A percentile compares a stretch with the other conserved stretches of the same genome.
Evolutionary conservation across 2,888 invertebrate genomes (phyloP).

Genomic region (Lycophotia porphyrea): DNA sequence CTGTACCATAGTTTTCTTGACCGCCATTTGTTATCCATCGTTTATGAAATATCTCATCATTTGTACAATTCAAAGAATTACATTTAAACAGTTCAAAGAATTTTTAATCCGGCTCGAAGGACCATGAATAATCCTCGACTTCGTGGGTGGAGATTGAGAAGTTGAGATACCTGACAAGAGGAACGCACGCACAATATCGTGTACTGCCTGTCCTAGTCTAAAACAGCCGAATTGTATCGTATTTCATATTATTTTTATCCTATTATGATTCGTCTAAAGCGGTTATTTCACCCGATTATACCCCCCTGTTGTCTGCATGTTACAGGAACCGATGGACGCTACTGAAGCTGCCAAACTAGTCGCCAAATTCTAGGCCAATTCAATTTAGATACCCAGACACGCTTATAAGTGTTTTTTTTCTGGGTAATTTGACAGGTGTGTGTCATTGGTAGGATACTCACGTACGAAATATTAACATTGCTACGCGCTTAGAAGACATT

Average conservation of each 20-base stretch:
- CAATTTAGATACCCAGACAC: background rate
- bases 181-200: background rate
- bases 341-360: background rate
- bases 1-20: background rate
- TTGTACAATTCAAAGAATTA: no score
- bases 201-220: no score
- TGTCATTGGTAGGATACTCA: conserved; percentile 53
- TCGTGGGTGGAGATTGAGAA: no score
- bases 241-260: no score
- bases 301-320: no score
- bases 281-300: no score
- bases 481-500: conserved; percentile 42
- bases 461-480: conserved; percentile 57
- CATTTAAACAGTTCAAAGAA: no score
- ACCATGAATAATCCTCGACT: no score
- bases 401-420: background rate
- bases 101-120: no score
- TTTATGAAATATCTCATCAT: background rate
- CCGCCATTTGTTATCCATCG: background rate
- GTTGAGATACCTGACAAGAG: no score
- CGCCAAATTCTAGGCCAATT: background rate
- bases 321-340: background rate
- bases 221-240: no score
- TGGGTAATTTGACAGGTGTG: conserved; percentile 22
- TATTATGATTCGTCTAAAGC: no score